Evolutionary conservation across 1,140 invertebrate genomes (phyloP).

Genomic region (Meloidogyne floridensis): DNA sequence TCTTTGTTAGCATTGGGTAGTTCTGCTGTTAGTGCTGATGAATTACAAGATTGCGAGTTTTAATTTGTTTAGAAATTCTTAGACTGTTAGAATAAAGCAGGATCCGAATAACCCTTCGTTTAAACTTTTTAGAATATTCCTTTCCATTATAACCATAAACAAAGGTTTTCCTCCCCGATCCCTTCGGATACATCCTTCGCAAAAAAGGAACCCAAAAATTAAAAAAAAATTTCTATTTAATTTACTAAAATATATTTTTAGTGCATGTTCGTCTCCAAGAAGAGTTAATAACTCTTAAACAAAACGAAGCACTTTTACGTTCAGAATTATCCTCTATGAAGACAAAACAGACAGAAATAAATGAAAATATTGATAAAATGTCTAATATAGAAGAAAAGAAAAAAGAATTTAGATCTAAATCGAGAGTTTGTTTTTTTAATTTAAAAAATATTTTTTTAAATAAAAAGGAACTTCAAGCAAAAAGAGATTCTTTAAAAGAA

Average conservation of each 20-base stretch:
- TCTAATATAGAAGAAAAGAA: conserved; percentile 25
- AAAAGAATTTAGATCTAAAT: conserved; percentile 25
- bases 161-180: too few species aligned
- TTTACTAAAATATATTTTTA: conserved; percentile 26
- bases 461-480: conserved; percentile 33
- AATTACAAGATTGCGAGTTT: conserved; percentile 44
- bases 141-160: too few species aligned
- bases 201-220: too few species aligned
- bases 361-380: conserved; percentile 17
- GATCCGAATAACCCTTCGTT: too few species aligned
- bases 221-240: too few species aligned
- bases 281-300: conserved; percentile 39
- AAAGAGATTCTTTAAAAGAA: conserved; percentile 28
- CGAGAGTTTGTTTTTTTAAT: conserved; percentile 7
- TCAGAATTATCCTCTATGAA: conserved; percentile 38
- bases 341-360: conserved; percentile 40
- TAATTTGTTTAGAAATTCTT: too few species aligned
- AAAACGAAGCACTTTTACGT: conserved; percentile 24
- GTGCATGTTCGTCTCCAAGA: conserved; percentile 46
- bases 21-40: conserved; percentile 26
- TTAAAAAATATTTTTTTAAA: conserved; percentile 18
- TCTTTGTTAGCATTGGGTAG: conserved; percentile 22
- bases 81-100: too few species aligned
- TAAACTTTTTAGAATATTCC: too few species aligned
- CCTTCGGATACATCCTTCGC: too few species aligned